phyloP scores from a whole-genome alignment of 2,797 vertebrate species.

The Carapus acus region DNA sequence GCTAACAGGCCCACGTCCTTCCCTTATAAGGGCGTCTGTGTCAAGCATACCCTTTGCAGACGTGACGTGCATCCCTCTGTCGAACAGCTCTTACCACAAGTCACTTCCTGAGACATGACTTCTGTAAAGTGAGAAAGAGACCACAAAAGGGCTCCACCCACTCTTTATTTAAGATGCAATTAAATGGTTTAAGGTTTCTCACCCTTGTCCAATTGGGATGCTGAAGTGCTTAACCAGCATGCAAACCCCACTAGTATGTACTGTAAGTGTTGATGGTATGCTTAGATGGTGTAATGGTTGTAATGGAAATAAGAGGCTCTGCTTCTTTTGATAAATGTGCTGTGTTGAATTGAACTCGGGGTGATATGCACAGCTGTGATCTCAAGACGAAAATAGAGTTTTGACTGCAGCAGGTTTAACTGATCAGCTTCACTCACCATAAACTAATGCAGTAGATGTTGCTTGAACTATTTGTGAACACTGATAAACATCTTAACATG shows the following conservation, averaged over 20 bases:
- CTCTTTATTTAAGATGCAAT: constrained; percentile 31
- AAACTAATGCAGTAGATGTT: too few species aligned
- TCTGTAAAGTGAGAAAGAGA: constrained; percentile 47
- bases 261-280: constrained; percentile 3
- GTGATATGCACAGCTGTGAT: constrained; percentile 16
- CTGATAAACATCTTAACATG: constrained; percentile 21
- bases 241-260: constrained; percentile 4
- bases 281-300: not conserved
- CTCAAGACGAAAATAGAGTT: too few species aligned
- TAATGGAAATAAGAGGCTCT: not conserved
- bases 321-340: too few species aligned
- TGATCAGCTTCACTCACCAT: too few species aligned
- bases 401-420: too few species aligned
- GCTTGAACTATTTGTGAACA: too few species aligned
- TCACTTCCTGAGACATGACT: constrained; percentile 61
- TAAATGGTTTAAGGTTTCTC: not conserved
- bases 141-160: constrained; percentile 39
- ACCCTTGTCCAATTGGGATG: constrained; percentile 32
- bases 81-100: constrained; percentile 44
- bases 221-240: constrained; percentile 18
- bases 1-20: constrained; percentile 14
- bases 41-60: constrained; percentile 36
- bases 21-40: constrained; percentile 62
- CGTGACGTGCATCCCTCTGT: constrained; percentile 51
- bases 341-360: too few species aligned